Evolutionary conservation across 2,797 vertebrate species (phyloP), one percentile per base, ranked within the genome.

Genomic region (Notoglanidium macrostoma): DNA sequence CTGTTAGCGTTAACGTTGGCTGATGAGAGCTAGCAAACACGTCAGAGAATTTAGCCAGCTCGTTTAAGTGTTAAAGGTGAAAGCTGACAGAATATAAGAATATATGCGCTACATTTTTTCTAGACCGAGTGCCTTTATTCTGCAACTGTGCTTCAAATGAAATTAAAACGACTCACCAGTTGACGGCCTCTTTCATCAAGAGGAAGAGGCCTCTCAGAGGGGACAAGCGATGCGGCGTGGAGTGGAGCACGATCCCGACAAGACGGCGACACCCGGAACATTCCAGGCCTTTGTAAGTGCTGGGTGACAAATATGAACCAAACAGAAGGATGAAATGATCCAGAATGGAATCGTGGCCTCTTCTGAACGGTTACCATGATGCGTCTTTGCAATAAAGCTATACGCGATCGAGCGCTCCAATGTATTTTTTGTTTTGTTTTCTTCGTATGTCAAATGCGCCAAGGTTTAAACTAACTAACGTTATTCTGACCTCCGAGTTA

Each of bases 121-220:
- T 14, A 44, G 35, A 81, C 26, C 0, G 40, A 0, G 14, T 67
- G 23, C 19, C 4, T 3, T 63, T n/a, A 65, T 46, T 10, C 17
- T 1, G 51, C n/a, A 57, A 0, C 32, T 6, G 54, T 59, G 55
- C 17, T 57, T 12, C 15, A 23, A 57, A 57, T 59, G 35, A 3
- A 40, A 40, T 23, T 1, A 10, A 26, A 12, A 49, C 7, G 7
- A 29, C 4, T 96, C 88, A 99, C 98, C 98, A 98, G 4, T 91
- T 86, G 87, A 98, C 94, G 77, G 91, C 95, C 46, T 96, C 91
- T 94, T 96, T 97, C 88, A 92, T 92, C 87, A 99, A 96, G 85
- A 97, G 97, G 89, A 98, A 99, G 76, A 95, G 85, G 86, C 94
- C 96, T 90, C 97, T 95, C 29, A 97, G 89, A 35, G 44, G 9